Percentiles rank a stretch among this genome's conserved stretches.
These are phyloP conservation scores for Pomatorhinus ruficollis DNA, from an alignment of 2,113 vertebrate genomes.

Conservation along the genomic window DNA sequence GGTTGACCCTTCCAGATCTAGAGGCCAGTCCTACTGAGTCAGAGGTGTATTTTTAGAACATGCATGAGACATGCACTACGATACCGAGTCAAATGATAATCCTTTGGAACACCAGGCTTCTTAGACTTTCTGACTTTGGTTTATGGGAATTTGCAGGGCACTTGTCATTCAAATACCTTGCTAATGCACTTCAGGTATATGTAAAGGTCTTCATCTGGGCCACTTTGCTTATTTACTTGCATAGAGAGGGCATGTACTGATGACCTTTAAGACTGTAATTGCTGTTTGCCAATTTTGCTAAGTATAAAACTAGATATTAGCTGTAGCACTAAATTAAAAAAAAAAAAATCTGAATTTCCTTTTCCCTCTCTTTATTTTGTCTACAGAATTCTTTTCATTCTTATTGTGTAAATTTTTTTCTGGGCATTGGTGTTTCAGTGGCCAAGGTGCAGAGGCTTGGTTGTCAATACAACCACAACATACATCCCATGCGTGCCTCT, in stretches of 20 bases:
- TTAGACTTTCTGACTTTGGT: neutral
- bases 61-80: fast-evolving
- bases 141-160: neutral
- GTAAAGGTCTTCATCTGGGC: neutral
- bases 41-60: neutral
- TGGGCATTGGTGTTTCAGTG: neutral
- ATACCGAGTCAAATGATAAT: neutral
- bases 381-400: neutral
- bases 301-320: neutral
- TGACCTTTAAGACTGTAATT: neutral
- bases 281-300: neutral
- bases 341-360: neutral
- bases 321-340: neutral
- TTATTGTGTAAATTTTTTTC: neutral
- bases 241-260: neutral
- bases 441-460: neutral
- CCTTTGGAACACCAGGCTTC: neutral
- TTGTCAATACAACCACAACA: neutral
- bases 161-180: neutral
- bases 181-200: neutral
- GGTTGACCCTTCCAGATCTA: neutral
- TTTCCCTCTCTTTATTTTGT: neutral
- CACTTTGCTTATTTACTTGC: neutral
- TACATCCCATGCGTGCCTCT: neutral
- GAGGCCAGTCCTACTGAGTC: neutral